phyloP scores from a whole-genome alignment of 1,140 invertebrate species.

The Dinothrombium tinctorium region DNA sequence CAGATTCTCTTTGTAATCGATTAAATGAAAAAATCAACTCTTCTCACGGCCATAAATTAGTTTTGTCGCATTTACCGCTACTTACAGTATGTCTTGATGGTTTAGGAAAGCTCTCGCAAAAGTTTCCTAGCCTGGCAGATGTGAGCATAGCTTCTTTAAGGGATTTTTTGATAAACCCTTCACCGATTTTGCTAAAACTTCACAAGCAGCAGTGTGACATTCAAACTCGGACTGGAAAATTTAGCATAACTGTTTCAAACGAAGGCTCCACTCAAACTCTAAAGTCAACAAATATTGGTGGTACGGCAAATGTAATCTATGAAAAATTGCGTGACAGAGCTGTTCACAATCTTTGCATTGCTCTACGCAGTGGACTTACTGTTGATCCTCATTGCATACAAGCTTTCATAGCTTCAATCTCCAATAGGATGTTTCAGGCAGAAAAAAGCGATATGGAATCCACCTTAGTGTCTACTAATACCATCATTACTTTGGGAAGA shows the following conservation, averaged over 20 bases:
- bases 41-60: conserved; percentile 63
- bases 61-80: conserved; percentile 77
- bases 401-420: conserved; percentile 76
- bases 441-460: conserved; percentile 41
- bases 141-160: conserved; percentile 73
- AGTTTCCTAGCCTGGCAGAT: conserved; percentile 78
- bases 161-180: conserved; percentile 84
- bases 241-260: conserved; percentile 23
- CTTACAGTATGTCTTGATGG: conserved; percentile 83
- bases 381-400: conserved; percentile 75
- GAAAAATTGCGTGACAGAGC: conserved; percentile 70
- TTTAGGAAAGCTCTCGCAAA: conserved; percentile 74
- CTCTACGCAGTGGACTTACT: conserved; percentile 59
- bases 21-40: conserved; percentile 85
- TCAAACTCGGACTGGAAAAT: conserved; percentile 21
- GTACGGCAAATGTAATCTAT: conserved; percentile 13
- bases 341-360: conserved; percentile 79
- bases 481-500: conserved; percentile 87
- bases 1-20: conserved; percentile 73
- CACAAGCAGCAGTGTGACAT: conserved; percentile 34
- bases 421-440: conserved; percentile 57
- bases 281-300: conserved; percentile 8
- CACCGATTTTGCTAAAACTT: conserved; percentile 72
- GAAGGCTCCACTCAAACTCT: conserved; percentile 15
- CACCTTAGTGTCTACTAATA: conserved; percentile 75